These are phyloP conservation scores for Ptiloglossa arizonensis DNA, from an alignment of 1,140 invertebrate species.

Conservation along the genomic window DNA sequence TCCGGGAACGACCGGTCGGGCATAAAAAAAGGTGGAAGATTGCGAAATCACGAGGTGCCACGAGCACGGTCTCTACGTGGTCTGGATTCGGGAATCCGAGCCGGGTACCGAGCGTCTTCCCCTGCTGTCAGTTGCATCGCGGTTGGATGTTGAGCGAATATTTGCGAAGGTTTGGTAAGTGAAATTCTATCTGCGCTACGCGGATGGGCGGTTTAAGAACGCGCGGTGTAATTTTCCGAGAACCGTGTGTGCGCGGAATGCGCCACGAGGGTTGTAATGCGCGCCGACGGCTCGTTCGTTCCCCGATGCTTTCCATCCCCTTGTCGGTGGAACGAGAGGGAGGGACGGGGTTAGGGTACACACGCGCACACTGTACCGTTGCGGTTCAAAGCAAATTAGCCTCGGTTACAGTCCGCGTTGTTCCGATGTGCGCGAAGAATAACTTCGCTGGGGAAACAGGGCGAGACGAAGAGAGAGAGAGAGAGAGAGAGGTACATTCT, in stretches of 20 bases:
- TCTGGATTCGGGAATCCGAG: conserved; percentile 50
- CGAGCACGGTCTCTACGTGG: conserved; percentile 60
- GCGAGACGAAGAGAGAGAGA: no score
- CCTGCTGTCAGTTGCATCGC: conserved; percentile 65
- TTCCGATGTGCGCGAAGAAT: no score
- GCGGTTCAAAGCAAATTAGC: no score
- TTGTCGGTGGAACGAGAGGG: no score
- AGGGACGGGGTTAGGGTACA: no score
- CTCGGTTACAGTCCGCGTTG: no score
- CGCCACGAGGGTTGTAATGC: neutral
- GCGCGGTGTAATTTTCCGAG: conserved; percentile 52
- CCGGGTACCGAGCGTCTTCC: conserved; percentile 34
- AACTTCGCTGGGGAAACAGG: no score
- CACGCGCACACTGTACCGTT: no score
- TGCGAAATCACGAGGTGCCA: conserved; percentile 65
- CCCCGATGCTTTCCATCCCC: neutral
- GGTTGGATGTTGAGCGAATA: conserved; percentile 61
- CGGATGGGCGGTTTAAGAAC: conserved; percentile 51
- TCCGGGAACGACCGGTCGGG: conserved; percentile 43
- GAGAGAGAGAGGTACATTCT: no score
- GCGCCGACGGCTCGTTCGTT: neutral
- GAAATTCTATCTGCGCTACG: conserved; percentile 61
- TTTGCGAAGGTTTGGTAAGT: conserved; percentile 62
- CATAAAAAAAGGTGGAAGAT: conserved; percentile 56
- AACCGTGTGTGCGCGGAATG: conserved; percentile 46